Base-by-base conservation (phyloP, 2,113 vertebrate genomes). In the Rhea pennata region DNA sequence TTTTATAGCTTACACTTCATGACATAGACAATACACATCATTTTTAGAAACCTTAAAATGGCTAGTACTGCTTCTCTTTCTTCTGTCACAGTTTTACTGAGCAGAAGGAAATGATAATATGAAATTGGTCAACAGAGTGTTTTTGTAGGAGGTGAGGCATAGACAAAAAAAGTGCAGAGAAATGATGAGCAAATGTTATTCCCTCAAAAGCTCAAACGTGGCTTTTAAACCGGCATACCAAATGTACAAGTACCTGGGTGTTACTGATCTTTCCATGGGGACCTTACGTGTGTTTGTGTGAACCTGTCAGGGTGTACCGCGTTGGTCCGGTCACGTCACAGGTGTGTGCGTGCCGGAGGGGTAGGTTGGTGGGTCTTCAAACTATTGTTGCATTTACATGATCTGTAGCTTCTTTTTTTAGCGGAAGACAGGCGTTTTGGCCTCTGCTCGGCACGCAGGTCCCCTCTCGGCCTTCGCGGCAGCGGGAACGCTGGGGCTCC, bases 381-480 rank as follows among this genome's bases (percentile, higher is more conserved):
- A 24, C 9, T 17, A 36, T 17, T 4, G 22, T 26, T 51, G 33
- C 14, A 26, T 51, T 71, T 26, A 24, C 10, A 12, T 5, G 6
- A 36, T 19, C 42, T 14, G 7, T 22, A 33, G 48, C 69, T 17
- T 36, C 36, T 36, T 36, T 36, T 36, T 36, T 36, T 36, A 36
- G 36, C 36, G 36, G 15, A 31, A 20, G 22, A 10, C 10, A 8
- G 4, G 23, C 16, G 50, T 65, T 59, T 31, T 6, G 27, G 23
- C 31, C 50, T 11, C 17, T 26, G 17, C 7, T 50, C 73, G 72
- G 26, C 39, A 8, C 3, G 29, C 0, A 2, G 6, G 33, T 70
- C 84, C 56, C 51, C 66, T 39, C 1, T 3, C 2, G 12, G 16
- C 22, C 6, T 15, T 19, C 0, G 4, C 0, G 4, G 15, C 29